Conservation (phyloP, 2,888 invertebrate genomes). For the Agriopis leucophaearia region DNA sequence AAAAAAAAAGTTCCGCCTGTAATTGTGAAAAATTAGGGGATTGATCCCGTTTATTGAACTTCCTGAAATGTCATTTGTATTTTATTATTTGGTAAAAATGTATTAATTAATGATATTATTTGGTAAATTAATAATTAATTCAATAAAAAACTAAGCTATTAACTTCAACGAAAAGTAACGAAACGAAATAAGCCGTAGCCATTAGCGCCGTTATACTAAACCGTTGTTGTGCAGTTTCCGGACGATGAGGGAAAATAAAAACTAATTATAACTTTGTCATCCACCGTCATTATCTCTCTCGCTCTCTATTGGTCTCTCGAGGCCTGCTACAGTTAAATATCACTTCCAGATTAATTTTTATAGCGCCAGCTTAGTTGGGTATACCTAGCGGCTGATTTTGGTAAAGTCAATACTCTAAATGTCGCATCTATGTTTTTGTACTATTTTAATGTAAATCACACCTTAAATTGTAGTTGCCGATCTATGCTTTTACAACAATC, state of each 20-base stretch:
- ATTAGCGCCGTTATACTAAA: constrained; percentile 42
- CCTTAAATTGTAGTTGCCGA: too few species aligned
- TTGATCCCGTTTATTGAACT: too few species aligned
- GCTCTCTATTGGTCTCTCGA: constrained; percentile 53
- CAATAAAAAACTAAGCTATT: constrained; percentile 12
- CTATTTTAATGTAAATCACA: too few species aligned
- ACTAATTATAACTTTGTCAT: constrained; percentile 74
- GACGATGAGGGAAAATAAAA: constrained; percentile 63
- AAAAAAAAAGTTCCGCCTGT: too few species aligned
- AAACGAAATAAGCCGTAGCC: constrained; percentile 33
- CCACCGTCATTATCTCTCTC: constrained; percentile 62
- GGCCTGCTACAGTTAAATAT: constrained; percentile 56
- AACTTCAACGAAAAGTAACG: constrained; percentile 15
- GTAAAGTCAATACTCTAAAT: neutral
- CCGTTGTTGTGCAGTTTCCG: constrained; percentile 53
- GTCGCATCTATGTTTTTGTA: too few species aligned
- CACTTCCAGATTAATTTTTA: constrained; percentile 55
- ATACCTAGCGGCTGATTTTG: neutral
- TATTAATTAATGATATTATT: too few species aligned
- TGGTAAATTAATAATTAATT: neutral
- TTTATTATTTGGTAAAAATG: too few species aligned
- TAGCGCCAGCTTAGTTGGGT: constrained; percentile 39
- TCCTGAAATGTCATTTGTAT: too few species aligned
- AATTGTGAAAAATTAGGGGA: too few species aligned
- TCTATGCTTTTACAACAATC: too few species aligned